Base-by-base conservation (phyloP, 2,113 vertebrate species). In the Lates calcarifer region DNA sequence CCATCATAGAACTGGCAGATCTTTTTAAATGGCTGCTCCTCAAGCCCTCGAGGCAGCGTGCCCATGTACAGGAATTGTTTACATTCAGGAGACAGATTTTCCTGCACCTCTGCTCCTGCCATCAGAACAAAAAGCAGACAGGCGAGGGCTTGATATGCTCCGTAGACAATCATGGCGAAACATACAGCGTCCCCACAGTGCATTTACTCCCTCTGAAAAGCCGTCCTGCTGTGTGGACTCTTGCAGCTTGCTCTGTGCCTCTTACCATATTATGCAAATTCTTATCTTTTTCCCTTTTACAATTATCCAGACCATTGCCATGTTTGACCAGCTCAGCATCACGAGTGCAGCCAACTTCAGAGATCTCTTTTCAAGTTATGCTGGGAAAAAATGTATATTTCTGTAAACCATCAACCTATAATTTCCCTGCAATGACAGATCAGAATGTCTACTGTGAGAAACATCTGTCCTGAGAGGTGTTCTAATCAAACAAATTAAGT, bases 31-130 rank as follows among this genome's bases (percentile, higher is more conserved):
- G 43, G 45, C 67, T 69, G 33, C n/a, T 81, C 78, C 49, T 83
- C 67, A 0, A 93, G 84, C n/a, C 92, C 92, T 11, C 55, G 78
- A 2, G 86, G 93, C 20, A 78, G 61, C 0, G 89, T 91, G 69
- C 87, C 90, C 92, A 92, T 91, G 85, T 89, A 93, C 65, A 93
- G 28, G 68, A 90, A 94, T 28, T 90, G 82, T 45, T 91, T 90
- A 33, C 92, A 94, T 35, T 87, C 89, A 0, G 85, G 71, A 2
- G 87, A 80, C 20, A 91, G 29, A 6, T n/a, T 68, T 7, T 85
- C 83, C 86, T 90, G 82, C 62, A 91, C 86, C 56, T 93, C 91
- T 10, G 85, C 89, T 57, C 80, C 63, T 3, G 72, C 82, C 85
- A 87, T 78, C 68, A 28, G 11, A 5, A 76, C 0, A 14, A 89